phyloP scores from a whole-genome alignment of 2,888 invertebrate genomes.

The Trissoscelio sp. region DNA sequence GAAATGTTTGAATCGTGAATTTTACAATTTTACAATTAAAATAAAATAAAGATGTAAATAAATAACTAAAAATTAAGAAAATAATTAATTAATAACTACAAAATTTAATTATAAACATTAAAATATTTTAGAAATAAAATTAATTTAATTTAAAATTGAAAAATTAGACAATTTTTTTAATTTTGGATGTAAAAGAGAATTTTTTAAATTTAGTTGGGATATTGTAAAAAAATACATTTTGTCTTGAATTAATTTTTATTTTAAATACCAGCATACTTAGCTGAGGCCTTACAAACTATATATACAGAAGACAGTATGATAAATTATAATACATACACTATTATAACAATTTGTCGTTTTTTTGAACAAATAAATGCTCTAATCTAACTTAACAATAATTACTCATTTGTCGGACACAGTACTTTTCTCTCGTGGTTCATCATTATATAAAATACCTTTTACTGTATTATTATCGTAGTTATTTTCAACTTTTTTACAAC shows the following conservation, averaged over 20 bases:
- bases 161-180: too few relatives aligned
- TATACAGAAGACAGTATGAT: slow-evolving; percentile 81
- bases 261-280: slow-evolving; percentile 82
- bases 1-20: too few relatives aligned
- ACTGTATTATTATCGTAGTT: slow-evolving; percentile 39
- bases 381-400: slow-evolving; percentile 79
- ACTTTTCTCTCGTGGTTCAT: slow-evolving; percentile 73
- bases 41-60: too few relatives aligned
- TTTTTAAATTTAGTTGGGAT: too few relatives aligned
- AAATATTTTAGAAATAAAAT: too few relatives aligned
- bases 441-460: slow-evolving; percentile 71
- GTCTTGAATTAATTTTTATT: slow-evolving; percentile 80
- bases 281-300: slow-evolving; percentile 80
- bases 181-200: too few relatives aligned
- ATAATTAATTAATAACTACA: too few relatives aligned
- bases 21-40: too few relatives aligned
- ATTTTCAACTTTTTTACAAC: slow-evolving; percentile 1
- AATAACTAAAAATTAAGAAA: too few relatives aligned
- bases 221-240: slow-evolving; percentile 62
- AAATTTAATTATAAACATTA: too few relatives aligned
- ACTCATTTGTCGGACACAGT: slow-evolving; percentile 75
- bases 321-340: slow-evolving; percentile 82
- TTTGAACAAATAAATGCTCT: slow-evolving; percentile 81
- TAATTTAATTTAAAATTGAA: too few relatives aligned
- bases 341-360: slow-evolving; percentile 78